phyloP scores from a whole-genome alignment of 2,113 vertebrate genomes.

The Pampusana beccarii region DNA sequence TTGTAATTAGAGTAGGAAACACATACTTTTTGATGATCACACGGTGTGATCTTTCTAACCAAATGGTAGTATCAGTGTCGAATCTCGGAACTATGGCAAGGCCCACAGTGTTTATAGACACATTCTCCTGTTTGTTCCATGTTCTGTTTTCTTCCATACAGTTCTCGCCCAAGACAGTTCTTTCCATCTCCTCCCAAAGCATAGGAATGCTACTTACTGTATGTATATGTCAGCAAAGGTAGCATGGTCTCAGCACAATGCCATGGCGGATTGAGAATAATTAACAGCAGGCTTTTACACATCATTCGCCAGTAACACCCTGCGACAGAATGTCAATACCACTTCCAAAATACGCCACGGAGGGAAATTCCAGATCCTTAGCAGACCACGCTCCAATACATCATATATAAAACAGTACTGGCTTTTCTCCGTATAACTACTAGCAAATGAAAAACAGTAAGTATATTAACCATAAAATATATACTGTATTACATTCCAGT shows the following conservation, averaged over 20 bases:
- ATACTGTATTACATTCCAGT: background rate
- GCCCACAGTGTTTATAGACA: background rate
- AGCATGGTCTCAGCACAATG: conserved; percentile 16
- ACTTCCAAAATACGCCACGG: conserved; percentile 55
- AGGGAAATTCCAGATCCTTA: conserved; percentile 51
- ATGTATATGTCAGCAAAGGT: conserved; percentile 27
- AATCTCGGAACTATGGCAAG: background rate
- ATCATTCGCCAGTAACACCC: conserved; percentile 62
- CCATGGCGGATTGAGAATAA: conserved; percentile 56
- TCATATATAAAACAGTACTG: conserved; percentile 1
- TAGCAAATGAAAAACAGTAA: conserved; percentile 45
- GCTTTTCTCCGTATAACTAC: background rate
- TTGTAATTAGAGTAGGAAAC: background rate
- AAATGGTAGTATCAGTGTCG: background rate
- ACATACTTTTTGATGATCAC: background rate
- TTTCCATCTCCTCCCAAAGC: background rate
- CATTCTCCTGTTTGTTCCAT: background rate
- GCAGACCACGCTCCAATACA: conserved; percentile 34
- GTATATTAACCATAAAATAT: background rate
- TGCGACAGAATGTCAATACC: conserved; percentile 54
- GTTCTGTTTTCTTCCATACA: background rate
- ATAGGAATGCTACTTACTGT: background rate
- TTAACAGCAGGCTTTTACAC: conserved; percentile 64
- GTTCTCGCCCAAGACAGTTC: background rate
- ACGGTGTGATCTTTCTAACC: background rate